Evolutionary conservation across 2,797 vertebrate genomes (phyloP).

Genomic region (Pseudochromis fuscus): DNA sequence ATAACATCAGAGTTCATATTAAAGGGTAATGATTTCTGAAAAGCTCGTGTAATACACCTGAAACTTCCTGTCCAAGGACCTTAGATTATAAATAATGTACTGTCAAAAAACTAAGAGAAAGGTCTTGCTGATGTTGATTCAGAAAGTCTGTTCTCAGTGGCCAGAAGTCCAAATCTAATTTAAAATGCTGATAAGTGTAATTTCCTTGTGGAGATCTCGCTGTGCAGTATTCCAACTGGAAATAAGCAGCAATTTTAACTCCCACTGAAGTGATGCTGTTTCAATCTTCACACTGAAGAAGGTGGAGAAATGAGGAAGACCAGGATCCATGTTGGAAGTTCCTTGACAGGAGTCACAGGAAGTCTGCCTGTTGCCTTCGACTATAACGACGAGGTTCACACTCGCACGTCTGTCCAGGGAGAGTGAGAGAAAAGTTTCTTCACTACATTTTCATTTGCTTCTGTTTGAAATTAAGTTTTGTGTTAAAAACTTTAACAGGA

Average conservation of each 20-base stretch:
- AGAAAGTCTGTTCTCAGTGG: constrained; percentile 1
- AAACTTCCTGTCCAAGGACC: not conserved
- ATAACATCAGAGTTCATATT: not conserved
- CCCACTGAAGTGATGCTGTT: not conserved
- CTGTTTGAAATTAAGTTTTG: not conserved
- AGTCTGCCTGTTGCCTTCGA: constrained; percentile 12
- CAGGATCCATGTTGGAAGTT: not conserved
- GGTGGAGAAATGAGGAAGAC: constrained; percentile 12
- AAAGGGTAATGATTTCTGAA: not conserved
- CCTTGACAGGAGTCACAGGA: constrained; percentile 5
- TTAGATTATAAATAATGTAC: not conserved
- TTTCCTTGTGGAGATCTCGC: constrained; percentile 21
- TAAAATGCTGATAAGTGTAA: constrained; percentile 1
- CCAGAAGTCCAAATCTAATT: constrained; percentile 3
- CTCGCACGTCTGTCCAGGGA: not conserved
- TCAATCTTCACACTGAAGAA: not conserved
- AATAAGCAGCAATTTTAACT: constrained; percentile 19
- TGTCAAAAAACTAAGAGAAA: not conserved
- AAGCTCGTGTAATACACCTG: not conserved
- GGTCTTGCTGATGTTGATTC: not conserved
- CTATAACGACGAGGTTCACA: not conserved
- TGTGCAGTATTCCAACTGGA: constrained; percentile 26
- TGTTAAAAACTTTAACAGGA: not conserved
- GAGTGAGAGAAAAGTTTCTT: not conserved
- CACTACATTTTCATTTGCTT: not conserved